A percentile compares a stretch with the other conserved stretches of the same genome.
These are phyloP conservation scores for Patagioenas fasciata DNA, from an alignment of 2,113 vertebrate species.

Conservation along the genomic window DNA sequence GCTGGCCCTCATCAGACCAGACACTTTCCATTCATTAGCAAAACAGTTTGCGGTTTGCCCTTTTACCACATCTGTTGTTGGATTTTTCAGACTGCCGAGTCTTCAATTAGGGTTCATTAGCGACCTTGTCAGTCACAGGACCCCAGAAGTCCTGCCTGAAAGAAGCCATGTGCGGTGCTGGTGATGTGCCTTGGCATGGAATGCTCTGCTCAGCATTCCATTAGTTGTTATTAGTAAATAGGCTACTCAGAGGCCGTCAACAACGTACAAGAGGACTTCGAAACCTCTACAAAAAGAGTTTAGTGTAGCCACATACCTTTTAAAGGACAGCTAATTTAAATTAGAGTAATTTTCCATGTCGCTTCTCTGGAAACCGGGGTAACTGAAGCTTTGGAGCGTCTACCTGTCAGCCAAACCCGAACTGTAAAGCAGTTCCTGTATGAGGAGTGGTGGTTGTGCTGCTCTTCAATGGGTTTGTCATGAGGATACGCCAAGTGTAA, in stretches of 20 bases:
- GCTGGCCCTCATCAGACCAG: slow-evolving; percentile 41
- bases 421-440: fast-evolving
- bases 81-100: slow-evolving; percentile 12
- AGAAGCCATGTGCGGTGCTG: neutral
- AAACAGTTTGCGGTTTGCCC: slow-evolving; percentile 34
- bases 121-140: slow-evolving; percentile 68
- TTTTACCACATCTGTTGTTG: slow-evolving; percentile 56
- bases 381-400: neutral
- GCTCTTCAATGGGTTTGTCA: neutral
- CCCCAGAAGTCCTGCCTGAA: neutral
- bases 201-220: neutral
- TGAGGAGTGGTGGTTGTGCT: neutral
- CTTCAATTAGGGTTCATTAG: slow-evolving; percentile 78
- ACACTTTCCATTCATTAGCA: slow-evolving; percentile 56
- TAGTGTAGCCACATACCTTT: neutral
- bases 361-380: neutral
- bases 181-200: slow-evolving; percentile 17
- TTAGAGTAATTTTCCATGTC: neutral
- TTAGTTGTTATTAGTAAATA: neutral
- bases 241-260: neutral
- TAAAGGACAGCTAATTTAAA: neutral
- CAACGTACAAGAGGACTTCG: neutral
- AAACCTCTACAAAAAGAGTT: neutral
- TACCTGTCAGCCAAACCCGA: neutral
- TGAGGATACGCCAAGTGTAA: neutral